Evolutionary conservation across 2,888 invertebrate species (phyloP), one percentile per base, ranked within the genome.

Genomic region (Rotaria macrura): DNA sequence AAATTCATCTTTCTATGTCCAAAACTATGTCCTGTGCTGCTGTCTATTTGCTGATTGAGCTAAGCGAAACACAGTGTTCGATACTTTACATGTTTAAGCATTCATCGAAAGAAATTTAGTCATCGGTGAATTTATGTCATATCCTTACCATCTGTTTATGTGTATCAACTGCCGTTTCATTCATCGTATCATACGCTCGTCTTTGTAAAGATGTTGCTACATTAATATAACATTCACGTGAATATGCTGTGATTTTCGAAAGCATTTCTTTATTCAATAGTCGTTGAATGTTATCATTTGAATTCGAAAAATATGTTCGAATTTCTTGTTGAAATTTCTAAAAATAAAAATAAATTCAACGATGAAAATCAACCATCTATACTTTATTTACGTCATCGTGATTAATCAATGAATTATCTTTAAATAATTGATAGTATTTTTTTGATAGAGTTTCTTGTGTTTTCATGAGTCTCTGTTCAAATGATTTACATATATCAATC

Each of bases 241-340:
- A n/a, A n/a, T 43, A 79, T 43, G 79, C 43, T 79, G 43, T 4
- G 43, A 79, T 43, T 79, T 14, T 38, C 43, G 23, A 25, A n/a
- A n/a, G 40, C 6, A 43, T 43, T 43, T 79, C 79, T 43, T 23
- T 79, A 4, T 79, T 25, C 20, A 79, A n/a, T 79, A 79, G n/a
- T 43, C 43, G 79, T 12, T 79, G 4, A 10, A 43, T 79, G 14
- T 25, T 79, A 38, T 79, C n/a, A 25, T 79, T 79, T 79, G 79
- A 79, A 43, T 40, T 43, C 12, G 40, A 4, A 79, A 79, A 79
- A 79, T 43, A 43, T 25, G 79, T 43, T n/a, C 79, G 43, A 43
- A 79, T 43, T 79, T 79, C 43, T 79, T 79, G 43, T 43, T 79
- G 79, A 38, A 79, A n/a, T 79, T 79, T 79, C 79, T 79, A n/a